phyloP scores from a whole-genome alignment of 2,888 invertebrate species.

The Drosophila testacea region DNA sequence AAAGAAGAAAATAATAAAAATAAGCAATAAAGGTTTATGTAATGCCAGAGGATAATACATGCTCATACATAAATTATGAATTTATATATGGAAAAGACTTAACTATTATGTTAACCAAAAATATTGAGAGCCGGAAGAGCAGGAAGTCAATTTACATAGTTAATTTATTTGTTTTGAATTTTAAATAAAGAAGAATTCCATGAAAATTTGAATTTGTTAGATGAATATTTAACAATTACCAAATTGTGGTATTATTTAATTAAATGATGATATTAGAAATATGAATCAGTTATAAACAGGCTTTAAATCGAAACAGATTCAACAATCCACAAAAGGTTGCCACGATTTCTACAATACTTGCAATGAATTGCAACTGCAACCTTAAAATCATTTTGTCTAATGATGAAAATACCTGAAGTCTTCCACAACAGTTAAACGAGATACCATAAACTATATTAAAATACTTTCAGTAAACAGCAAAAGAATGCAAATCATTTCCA shows the following conservation, averaged over 20 bases:
- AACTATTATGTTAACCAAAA: neutral
- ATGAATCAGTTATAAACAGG: neutral
- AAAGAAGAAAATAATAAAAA: neutral
- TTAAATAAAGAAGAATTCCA: neutral
- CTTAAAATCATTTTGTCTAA: neutral
- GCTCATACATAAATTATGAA: neutral
- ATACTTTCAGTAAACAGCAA: conserved; percentile 46
- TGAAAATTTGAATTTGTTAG: neutral
- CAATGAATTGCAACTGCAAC: neutral
- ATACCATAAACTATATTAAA: conserved; percentile 58
- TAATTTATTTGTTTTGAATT: neutral
- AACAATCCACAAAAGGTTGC: neutral
- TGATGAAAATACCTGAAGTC: conserved; percentile 45
- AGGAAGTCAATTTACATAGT: neutral
- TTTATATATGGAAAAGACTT: neutral
- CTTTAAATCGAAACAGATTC: neutral
- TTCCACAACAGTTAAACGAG: conserved; percentile 23
- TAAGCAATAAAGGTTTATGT: neutral
- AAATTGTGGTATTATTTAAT: neutral
- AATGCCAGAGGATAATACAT: neutral
- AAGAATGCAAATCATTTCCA: conserved; percentile 58
- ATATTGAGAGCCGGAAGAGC: neutral
- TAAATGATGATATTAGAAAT: neutral
- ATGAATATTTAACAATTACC: too few relatives aligned
- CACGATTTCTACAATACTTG: neutral